Conservation (phyloP, 92 coral and sea anemone species). For the Actinernus sp. region DNA sequence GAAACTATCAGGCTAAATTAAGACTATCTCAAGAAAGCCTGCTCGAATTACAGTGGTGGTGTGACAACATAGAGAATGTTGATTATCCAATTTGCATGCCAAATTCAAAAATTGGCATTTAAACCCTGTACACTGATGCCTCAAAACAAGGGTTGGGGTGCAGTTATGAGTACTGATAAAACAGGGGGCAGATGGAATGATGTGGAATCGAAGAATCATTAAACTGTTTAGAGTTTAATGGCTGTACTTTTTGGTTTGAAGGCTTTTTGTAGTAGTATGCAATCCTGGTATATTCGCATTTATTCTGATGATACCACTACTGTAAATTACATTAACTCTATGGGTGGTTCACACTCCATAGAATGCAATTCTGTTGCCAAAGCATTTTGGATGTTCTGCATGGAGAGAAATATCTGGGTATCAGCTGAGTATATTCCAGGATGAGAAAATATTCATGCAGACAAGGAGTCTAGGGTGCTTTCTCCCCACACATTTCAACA, state of each 20-base stretch:
- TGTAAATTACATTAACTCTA: constrained; percentile 33
- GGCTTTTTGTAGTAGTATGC: constrained; percentile 2
- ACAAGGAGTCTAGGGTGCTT: constrained; percentile 12
- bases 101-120: constrained; percentile 16
- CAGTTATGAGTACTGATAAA: constrained; percentile 18
- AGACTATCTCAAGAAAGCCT: constrained; percentile 7
- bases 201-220: neutral
- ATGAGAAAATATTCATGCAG: constrained; percentile 10
- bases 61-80: constrained; percentile 3
- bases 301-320: constrained; percentile 26
- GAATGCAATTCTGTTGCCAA: constrained; percentile 24
- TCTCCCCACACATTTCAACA: constrained; percentile 14
- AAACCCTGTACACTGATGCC: constrained; percentile 29
- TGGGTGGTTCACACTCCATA: constrained; percentile 43
- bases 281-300: constrained; percentile 7
- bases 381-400: constrained; percentile 25
- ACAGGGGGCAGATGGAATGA: constrained; percentile 7
- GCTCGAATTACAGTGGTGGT: constrained; percentile 17
- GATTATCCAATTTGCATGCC: constrained; percentile 13
- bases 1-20: constrained; percentile 13
- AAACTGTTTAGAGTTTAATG: neutral
- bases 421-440: constrained; percentile 42
- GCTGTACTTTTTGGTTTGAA: constrained; percentile 3
- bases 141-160: constrained; percentile 32
- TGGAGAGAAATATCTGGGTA: constrained; percentile 18